Evolutionary conservation across 2,888 invertebrate genomes (phyloP).

Genomic region (Chymomyza caudatula): DNA sequence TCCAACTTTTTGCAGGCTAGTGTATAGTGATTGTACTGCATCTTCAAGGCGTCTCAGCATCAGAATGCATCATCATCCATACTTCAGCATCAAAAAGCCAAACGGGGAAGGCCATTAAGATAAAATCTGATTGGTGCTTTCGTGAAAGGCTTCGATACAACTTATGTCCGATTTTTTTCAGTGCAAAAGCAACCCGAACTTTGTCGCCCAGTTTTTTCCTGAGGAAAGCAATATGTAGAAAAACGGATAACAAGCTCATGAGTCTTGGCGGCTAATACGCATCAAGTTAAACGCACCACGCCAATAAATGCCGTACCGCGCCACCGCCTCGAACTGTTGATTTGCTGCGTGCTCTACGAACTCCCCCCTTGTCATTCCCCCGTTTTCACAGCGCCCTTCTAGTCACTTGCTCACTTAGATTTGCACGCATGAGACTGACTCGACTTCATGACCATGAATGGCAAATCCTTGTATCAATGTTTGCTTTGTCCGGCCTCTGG

Average conservation of each 20-base stretch:
- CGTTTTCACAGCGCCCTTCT: not conserved
- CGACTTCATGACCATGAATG: conserved; percentile 27
- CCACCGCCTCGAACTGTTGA: too few relatives aligned
- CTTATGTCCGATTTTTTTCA: too few relatives aligned
- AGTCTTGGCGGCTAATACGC: conserved; percentile 14
- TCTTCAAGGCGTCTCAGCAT: too few relatives aligned
- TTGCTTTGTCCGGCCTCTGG: conserved; percentile 2
- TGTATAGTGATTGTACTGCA: too few relatives aligned
- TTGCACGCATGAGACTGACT: conserved; percentile 51
- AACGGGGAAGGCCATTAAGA: too few relatives aligned
- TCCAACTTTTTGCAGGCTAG: too few relatives aligned
- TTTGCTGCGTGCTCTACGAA: too few relatives aligned
- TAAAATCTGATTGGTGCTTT: too few relatives aligned
- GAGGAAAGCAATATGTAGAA: not conserved
- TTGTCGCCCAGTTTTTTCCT: not conserved
- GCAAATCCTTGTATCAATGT: conserved; percentile 5
- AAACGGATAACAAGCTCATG: conserved; percentile 23
- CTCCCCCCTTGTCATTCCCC: not conserved
- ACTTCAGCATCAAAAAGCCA: too few relatives aligned
- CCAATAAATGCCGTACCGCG: conserved; percentile 17
- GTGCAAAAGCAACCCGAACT: not conserved
- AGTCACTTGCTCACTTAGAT: conserved; percentile 40
- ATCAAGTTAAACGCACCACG: conserved; percentile 26
- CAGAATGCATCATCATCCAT: too few relatives aligned
- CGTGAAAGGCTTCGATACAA: too few relatives aligned